phyloP scores from a whole-genome alignment of 1,140 invertebrate species.

The Rhagoletis zephyria region DNA sequence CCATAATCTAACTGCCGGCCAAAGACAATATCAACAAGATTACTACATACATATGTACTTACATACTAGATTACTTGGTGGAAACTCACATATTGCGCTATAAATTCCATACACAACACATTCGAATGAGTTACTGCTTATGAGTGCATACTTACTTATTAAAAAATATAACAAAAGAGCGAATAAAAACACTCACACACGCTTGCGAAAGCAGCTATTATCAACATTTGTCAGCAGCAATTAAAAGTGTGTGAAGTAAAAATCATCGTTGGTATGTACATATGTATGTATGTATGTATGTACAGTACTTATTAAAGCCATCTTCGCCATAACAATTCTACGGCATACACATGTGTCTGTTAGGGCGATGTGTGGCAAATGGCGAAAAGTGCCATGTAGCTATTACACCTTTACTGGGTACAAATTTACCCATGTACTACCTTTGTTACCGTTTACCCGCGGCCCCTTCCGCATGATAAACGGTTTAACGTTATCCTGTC shows the following conservation, averaged over 20 bases:
- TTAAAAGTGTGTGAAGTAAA: constrained; percentile 38
- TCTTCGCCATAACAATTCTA: constrained; percentile 14
- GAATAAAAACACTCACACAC: background rate
- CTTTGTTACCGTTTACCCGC: too few species aligned
- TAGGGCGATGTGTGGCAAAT: background rate
- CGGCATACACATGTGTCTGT: background rate
- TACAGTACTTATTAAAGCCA: constrained; percentile 31
- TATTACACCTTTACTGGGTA: too few species aligned
- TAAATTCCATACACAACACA: constrained; percentile 45
- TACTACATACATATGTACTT: background rate
- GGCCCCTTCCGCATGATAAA: too few species aligned
- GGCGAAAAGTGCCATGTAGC: background rate
- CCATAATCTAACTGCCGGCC: background rate
- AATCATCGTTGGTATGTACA: background rate
- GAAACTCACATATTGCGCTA: background rate
- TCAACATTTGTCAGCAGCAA: constrained; percentile 45
- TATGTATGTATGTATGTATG: too few species aligned
- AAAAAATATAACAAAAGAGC: constrained; percentile 33
- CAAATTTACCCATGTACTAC: too few species aligned
- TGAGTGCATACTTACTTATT: constrained; percentile 11
- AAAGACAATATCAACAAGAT: background rate
- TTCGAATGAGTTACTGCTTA: constrained; percentile 19
- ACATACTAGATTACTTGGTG: background rate
- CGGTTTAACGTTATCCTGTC: too few species aligned
- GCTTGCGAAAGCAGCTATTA: background rate